Conservation (phyloP, 2,888 invertebrate species). For the Metalampra italica region DNA sequence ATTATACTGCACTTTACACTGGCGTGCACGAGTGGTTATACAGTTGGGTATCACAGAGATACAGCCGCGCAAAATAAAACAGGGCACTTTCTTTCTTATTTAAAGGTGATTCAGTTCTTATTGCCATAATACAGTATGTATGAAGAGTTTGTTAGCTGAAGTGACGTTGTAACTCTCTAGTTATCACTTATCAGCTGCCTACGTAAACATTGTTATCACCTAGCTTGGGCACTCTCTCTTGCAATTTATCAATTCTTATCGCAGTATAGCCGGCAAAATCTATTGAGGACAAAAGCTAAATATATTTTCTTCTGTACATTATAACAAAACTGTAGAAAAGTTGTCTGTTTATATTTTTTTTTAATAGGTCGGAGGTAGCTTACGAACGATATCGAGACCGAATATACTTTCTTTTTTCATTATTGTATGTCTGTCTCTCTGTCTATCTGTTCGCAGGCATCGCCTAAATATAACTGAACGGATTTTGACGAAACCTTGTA, state of each 20-base stretch:
- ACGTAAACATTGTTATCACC: constrained; percentile 43
- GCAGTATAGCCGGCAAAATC: constrained; percentile 4
- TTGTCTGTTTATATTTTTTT: too few species aligned
- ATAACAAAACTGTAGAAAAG: too few species aligned
- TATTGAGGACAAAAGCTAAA: not conserved
- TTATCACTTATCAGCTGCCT: constrained; percentile 35
- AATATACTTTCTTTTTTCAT: too few species aligned
- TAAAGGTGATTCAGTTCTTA: not conserved
- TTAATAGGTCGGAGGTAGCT: too few species aligned
- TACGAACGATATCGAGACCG: too few species aligned
- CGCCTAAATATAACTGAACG: too few species aligned
- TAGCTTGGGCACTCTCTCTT: constrained; percentile 24
- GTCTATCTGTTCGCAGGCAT: too few species aligned
- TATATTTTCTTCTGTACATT: not conserved
- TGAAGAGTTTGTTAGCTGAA: not conserved
- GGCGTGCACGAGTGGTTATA: constrained; percentile 1
- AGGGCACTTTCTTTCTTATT: not conserved
- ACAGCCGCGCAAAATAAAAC: not conserved
- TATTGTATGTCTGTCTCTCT: too few species aligned
- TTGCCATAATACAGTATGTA: not conserved
- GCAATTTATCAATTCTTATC: constrained; percentile 26
- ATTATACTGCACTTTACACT: constrained; percentile 4
- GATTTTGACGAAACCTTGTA: too few species aligned
- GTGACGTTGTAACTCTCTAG: not conserved
- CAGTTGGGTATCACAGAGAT: not conserved